phyloP scores from a whole-genome alignment of 1,140 invertebrate species.

The Thalassaphorura encarpata region DNA sequence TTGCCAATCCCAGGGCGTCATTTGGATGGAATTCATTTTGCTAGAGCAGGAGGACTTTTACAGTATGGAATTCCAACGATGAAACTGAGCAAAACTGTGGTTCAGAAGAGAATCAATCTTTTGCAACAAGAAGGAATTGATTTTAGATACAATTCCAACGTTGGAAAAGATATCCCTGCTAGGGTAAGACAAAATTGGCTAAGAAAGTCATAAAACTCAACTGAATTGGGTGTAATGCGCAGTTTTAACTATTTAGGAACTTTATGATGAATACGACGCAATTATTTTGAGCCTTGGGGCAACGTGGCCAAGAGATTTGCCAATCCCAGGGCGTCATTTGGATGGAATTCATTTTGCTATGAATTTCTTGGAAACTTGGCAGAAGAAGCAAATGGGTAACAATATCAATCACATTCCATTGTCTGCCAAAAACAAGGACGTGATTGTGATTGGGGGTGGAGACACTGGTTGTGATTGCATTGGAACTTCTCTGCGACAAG shows the following conservation, averaged over 20 bases:
- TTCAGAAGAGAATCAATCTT: constrained; percentile 77
- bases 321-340: constrained; percentile 70
- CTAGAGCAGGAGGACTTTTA: constrained; percentile 84
- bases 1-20: constrained; percentile 67
- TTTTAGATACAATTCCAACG: constrained; percentile 80
- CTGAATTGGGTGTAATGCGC: too few relatives aligned
- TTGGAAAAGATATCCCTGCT: constrained; percentile 82
- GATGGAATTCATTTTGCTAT: constrained; percentile 95
- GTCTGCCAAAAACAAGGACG: constrained; percentile 84
- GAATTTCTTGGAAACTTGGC: constrained; percentile 82
- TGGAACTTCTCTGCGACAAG: constrained; percentile 90
- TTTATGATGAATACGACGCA: constrained; percentile 70
- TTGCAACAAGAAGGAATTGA: constrained; percentile 80
- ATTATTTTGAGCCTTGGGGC: constrained; percentile 84
- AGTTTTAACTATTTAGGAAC: constrained; percentile 39
- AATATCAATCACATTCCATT: constrained; percentile 47
- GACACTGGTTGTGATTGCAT: constrained; percentile 99
- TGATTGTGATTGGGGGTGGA: constrained; percentile 95
- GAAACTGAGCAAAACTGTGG: constrained; percentile 89
- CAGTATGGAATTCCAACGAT: constrained; percentile 98
- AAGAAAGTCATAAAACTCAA: too few relatives aligned
- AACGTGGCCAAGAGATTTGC: constrained; percentile 86
- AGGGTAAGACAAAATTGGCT: too few relatives aligned
- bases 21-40: constrained; percentile 86
- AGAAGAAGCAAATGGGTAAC: constrained; percentile 83